Evolutionary conservation across 2,113 vertebrate genomes (phyloP), one percentile per base, ranked within the genome.

Genomic region (Pachypanchax playfairii): DNA sequence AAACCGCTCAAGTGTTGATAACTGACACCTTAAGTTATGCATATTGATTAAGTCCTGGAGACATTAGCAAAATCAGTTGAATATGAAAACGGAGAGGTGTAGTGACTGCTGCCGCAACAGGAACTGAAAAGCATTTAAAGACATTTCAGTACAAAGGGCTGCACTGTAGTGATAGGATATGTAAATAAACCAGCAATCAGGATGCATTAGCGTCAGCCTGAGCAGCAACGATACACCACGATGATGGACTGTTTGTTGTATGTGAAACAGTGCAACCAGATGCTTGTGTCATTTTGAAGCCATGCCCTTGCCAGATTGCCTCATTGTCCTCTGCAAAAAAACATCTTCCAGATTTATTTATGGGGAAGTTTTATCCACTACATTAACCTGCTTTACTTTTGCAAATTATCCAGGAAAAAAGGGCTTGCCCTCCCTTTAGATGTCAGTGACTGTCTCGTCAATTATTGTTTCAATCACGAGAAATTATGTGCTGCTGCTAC

Each of bases 1-100:
- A 85, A 82, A 61, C 47, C 80, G 70, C 76, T 69, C 38, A 6
- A 58, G 70, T 61, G 70, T 68, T 83, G 81, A 86, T 85, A 87
- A 86, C 71, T 54, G 84, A 84, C 78, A 84, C 84, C 64, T 82
- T 72, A 65, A 86, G 73, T 79, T 78, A 78, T 80, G 79, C 77
- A 83, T 86, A 86, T 86, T 80, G 87, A 89, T 89, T 64, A 73
- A 55, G 63, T 73, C 67, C 65, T 31, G 62, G 47, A 73, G 80
- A 70, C 79, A 81, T 86, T 73, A 80, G 46, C 35, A 28, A 67
- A 88, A 82, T 84, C 85, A 67, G 74, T 79, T 71, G 76, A 82
- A 87, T 80, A 68, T 83, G 75, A 85, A 56, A 75, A 75, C 29
- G 41, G 35, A 61, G 72, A 72, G 49, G 63, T 38, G 44, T 41